Evolutionary conservation across 30 jellyfish, hydroid and myxozoan species (phyloP), one percentile per base, ranked within the genome.

Genomic region (Catostylus mosaicus): DNA sequence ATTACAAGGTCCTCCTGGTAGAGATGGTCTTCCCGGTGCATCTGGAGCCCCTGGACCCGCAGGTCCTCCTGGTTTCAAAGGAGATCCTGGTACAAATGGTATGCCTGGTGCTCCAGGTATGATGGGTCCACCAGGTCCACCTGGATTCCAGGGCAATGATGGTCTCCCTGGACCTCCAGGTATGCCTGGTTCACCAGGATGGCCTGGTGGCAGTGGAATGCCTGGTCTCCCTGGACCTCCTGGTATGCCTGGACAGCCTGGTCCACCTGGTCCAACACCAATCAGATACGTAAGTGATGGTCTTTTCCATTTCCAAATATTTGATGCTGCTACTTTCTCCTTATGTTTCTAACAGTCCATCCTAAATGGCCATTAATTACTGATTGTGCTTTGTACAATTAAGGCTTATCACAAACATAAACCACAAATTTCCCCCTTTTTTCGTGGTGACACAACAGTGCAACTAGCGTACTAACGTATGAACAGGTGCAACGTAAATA

Each of bases 131-230:
- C 97, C 97, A 40, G 99, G 99, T 46, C 47, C 88, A 30, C 99
- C 92, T 26, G 99, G 99, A 1, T 64, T 77, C 63, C 99, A 95
- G 36, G 99, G 99, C 29, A 82, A 63, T 63, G 99, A 95, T 89
- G 99, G 99, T 72, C 31, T 89, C 57, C 97, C 97, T 27, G 99
- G 99, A 37, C 94, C 97, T 8, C 89, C 97, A 34, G 99, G 99
- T 73, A 37, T 86, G 87, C 97, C 97, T 54, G 99, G 99, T 2
- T 80, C 97, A 19, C 98, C 99, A 2, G 99, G 99, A 65, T 80
- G 96, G 97, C 99, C 99, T 59, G 99, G 99, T 43, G 97, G 99
- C 62, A 95, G 97, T 89, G 99, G 99, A 47, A 82, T 80, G 97
- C 99, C 99, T 47, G 99, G 99, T 54, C 83, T 77, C 31, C 97